Conservation (phyloP, 2,888 invertebrate species). For the Agrotis puta region DNA sequence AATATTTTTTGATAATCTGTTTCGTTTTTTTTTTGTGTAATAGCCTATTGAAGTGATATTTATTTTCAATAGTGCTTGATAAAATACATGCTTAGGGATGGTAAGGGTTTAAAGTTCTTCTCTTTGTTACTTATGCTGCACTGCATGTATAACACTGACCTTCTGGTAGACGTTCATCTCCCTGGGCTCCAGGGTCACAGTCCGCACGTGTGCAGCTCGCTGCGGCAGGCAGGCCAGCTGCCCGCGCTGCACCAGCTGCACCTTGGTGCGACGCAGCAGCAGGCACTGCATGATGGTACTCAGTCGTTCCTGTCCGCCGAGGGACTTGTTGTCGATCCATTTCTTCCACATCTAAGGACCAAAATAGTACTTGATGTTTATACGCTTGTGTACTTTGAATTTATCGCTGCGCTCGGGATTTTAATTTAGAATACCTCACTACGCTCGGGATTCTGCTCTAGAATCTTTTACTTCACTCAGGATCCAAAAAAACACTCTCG, state of each 20-base stretch:
- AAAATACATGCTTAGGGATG: too few species aligned
- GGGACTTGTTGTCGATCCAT: slow-evolving; percentile 96
- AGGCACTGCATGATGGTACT: slow-evolving; percentile 96
- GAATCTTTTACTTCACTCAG: too few species aligned
- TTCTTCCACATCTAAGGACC: slow-evolving; percentile 95
- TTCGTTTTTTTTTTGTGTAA: too few species aligned
- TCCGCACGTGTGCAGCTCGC: slow-evolving; percentile 89
- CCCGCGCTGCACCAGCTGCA: slow-evolving; percentile 93
- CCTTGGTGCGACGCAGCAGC: slow-evolving; percentile 97
- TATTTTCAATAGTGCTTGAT: too few species aligned
- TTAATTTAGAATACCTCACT: too few species aligned
- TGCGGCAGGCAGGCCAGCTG: slow-evolving; percentile 92
- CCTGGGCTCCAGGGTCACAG: slow-evolving; percentile 92
- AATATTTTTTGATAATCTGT: too few species aligned
- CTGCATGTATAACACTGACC: slow-evolving; percentile 50
- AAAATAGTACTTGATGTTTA: background rate
- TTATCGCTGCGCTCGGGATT: too few species aligned
- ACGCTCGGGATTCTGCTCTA: too few species aligned
- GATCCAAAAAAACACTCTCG: too few species aligned
- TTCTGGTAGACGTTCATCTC: slow-evolving; percentile 94
- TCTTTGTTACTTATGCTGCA: too few species aligned
- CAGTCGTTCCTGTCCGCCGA: slow-evolving; percentile 95
- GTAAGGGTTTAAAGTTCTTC: too few species aligned
- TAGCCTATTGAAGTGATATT: background rate
- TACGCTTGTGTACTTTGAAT: too few species aligned